phyloP scores from a whole-genome alignment of 2,888 invertebrate species.

The Parthenolecanium corni region DNA sequence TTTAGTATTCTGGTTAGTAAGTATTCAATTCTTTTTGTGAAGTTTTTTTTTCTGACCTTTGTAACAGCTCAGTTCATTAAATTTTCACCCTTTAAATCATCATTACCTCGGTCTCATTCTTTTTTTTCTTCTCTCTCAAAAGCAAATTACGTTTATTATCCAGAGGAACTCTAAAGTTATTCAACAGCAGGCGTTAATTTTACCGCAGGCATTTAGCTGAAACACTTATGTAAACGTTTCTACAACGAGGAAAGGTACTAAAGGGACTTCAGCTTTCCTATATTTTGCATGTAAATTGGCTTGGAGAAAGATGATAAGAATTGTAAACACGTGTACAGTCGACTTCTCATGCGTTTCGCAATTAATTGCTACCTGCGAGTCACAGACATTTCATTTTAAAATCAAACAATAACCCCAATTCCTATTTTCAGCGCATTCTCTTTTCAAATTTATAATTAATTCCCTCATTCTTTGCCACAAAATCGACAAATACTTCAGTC shows the following conservation, averaged over 20 bases:
- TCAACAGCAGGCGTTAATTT: conserved; percentile 18
- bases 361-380: conserved; percentile 19
- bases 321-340: conserved; percentile 23
- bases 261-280: conserved; percentile 8
- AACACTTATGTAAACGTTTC: conserved; percentile 10
- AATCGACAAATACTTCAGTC: too few species aligned
- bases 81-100: too few species aligned
- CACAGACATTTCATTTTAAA: conserved; percentile 2
- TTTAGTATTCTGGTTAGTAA: too few species aligned
- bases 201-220: neutral
- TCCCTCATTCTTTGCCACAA: too few species aligned
- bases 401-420: conserved; percentile 18
- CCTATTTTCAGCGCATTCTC: too few species aligned
- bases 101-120: too few species aligned
- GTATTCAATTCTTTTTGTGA: too few species aligned
- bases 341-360: conserved; percentile 17
- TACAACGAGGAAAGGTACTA: neutral
- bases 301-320: conserved; percentile 21
- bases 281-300: conserved; percentile 23
- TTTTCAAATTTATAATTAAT: too few species aligned
- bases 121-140: too few species aligned
- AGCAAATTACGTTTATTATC: too few species aligned
- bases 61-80: too few species aligned
- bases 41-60: too few species aligned
- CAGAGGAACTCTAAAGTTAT: conserved; percentile 8